These are phyloP conservation scores for Dermochelys coriacea DNA, from an alignment of 2,797 vertebrate genomes.

Conservation along the genomic window DNA sequence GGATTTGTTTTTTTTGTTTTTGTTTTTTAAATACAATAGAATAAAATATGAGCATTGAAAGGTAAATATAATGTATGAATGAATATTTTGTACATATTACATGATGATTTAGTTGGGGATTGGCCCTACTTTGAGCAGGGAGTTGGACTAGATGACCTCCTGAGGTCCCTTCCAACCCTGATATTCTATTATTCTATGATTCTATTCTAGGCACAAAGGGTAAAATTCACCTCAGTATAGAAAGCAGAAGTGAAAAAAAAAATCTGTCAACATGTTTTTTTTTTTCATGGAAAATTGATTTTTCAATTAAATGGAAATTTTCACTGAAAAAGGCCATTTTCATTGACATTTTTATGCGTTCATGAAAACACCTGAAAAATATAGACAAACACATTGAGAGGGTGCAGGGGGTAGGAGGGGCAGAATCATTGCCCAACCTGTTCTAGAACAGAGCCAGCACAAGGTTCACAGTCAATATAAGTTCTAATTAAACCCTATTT, in stretches of 20 bases:
- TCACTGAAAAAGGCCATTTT: background rate
- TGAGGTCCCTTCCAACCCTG: no score
- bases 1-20: background rate
- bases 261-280: background rate
- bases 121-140: no score
- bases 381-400: background rate
- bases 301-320: background rate
- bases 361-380: background rate
- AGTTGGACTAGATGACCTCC: no score
- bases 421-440: background rate
- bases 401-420: accelerated
- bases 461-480: background rate
- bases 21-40: background rate
- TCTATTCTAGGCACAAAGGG: background rate
- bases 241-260: background rate
- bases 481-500: background rate
- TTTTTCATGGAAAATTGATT: background rate
- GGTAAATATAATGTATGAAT: background rate
- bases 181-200: no score
- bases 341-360: background rate
- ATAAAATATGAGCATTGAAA: background rate
- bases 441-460: background rate
- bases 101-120: background rate
- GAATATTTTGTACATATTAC: background rate
- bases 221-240: background rate